These are phyloP conservation scores for Dascillus cervinus DNA, from an alignment of 2,888 invertebrate genomes.

Conservation along the genomic window DNA sequence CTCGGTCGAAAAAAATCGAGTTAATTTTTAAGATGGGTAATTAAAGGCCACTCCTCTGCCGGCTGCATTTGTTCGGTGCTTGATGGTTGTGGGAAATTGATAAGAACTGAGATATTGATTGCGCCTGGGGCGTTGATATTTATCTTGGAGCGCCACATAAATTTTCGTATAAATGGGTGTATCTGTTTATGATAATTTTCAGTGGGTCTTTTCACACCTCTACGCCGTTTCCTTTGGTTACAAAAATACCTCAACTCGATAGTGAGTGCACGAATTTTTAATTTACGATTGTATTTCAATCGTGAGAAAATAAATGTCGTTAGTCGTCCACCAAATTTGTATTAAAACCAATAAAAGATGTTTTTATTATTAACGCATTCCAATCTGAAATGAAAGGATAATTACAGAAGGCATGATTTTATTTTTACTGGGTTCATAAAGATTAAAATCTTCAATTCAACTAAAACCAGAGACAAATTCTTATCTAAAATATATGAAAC, in stretches of 20 bases:
- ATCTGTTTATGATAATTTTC: slow-evolving; percentile 20
- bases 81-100: slow-evolving; percentile 16
- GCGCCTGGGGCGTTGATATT: slow-evolving; percentile 21
- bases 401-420: too few species aligned
- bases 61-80: slow-evolving; percentile 5
- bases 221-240: not conserved
- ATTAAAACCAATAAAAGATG: too few species aligned
- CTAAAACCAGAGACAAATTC: too few species aligned
- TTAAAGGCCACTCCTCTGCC: not conserved
- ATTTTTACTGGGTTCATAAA: too few species aligned
- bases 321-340: too few species aligned
- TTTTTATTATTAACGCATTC: too few species aligned
- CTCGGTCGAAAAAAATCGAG: slow-evolving; percentile 25
- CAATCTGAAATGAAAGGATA: too few species aligned
- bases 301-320: too few species aligned
- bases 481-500: too few species aligned
- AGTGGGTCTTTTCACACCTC: slow-evolving; percentile 16
- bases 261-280: not conserved
- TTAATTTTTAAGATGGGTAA: slow-evolving; percentile 11
- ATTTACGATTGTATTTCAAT: too few species aligned
- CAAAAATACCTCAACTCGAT: not conserved
- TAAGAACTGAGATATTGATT: slow-evolving; percentile 18
- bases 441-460: too few species aligned
- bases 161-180: slow-evolving; percentile 14
- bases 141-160: slow-evolving; percentile 21